phyloP scores from a whole-genome alignment of 1,140 invertebrate species.

The Brachionus sp. region DNA sequence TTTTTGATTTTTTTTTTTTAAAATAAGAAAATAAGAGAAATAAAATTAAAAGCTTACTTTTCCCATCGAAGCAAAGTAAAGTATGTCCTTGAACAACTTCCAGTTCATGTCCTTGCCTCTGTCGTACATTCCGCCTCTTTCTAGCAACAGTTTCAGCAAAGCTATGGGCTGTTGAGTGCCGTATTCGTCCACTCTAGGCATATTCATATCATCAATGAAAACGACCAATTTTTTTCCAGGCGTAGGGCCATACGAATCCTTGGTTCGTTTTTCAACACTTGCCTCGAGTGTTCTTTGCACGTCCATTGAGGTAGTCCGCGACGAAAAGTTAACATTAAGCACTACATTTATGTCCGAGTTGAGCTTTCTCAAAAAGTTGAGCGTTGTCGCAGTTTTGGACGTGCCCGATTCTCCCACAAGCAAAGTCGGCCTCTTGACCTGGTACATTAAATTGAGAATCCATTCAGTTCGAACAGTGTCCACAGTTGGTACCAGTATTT shows the following conservation, averaged over 20 bases:
- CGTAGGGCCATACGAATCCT: conserved; percentile 79
- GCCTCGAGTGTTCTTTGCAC: conserved; percentile 80
- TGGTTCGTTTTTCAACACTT: conserved; percentile 78
- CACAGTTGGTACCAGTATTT: conserved; percentile 81
- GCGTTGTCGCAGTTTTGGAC: conserved; percentile 81
- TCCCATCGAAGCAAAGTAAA: conserved; percentile 62
- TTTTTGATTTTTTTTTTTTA: no score
- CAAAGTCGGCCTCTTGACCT: conserved; percentile 72
- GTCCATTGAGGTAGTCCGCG: conserved; percentile 79
- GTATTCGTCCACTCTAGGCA: conserved; percentile 78
- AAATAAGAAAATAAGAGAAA: not conserved
- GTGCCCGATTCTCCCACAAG: conserved; percentile 82
- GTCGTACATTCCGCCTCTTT: conserved; percentile 79
- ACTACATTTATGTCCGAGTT: conserved; percentile 69
- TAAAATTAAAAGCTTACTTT: conserved; percentile 55
- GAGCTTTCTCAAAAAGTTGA: conserved; percentile 72
- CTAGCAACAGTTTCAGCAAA: conserved; percentile 76
- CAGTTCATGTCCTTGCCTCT: conserved; percentile 81
- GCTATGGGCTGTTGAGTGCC: conserved; percentile 89
- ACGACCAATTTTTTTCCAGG: conserved; percentile 78
- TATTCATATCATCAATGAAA: conserved; percentile 90
- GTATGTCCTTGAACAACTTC: conserved; percentile 79
- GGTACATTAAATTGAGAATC: conserved; percentile 73
- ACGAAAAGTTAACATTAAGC: conserved; percentile 82
- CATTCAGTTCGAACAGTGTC: conserved; percentile 76